Conservation (phyloP, 2,797 vertebrate genomes). For the Prionace glauca region DNA sequence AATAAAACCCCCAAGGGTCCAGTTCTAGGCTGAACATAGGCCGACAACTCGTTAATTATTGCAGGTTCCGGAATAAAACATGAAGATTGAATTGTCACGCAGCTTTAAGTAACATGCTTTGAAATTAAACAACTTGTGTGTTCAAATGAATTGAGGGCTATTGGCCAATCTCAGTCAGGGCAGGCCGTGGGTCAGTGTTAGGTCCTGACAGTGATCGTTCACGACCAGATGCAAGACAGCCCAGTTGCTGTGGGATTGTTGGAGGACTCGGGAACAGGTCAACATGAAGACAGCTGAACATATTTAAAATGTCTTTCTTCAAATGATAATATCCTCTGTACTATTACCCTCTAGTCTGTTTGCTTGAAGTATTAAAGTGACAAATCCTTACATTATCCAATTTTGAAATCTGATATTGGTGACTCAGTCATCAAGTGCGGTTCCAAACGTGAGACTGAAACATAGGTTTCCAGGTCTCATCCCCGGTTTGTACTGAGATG, state of each 20-base stretch:
- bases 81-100: background rate
- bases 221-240: background rate
- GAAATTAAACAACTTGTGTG: background rate
- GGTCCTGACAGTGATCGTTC: constrained; percentile 22
- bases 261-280: background rate
- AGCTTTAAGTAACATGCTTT: background rate
- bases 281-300: constrained; percentile 25
- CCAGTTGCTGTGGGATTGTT: background rate
- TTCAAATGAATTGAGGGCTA: background rate
- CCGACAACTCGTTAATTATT: background rate
- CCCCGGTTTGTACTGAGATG: background rate
- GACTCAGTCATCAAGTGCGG: background rate
- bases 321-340: constrained; percentile 2
- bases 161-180: background rate
- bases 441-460: background rate
- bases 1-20: background rate
- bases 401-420: background rate
- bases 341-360: background rate
- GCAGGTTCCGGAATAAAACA: background rate
- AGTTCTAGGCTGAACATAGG: background rate
- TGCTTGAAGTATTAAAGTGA: constrained; percentile 9
- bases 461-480: background rate
- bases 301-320: constrained; percentile 1
- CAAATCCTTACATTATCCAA: constrained; percentile 30
- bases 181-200: background rate